phyloP scores from a whole-genome alignment of 1,140 invertebrate species.

The Aplysia californica region DNA sequence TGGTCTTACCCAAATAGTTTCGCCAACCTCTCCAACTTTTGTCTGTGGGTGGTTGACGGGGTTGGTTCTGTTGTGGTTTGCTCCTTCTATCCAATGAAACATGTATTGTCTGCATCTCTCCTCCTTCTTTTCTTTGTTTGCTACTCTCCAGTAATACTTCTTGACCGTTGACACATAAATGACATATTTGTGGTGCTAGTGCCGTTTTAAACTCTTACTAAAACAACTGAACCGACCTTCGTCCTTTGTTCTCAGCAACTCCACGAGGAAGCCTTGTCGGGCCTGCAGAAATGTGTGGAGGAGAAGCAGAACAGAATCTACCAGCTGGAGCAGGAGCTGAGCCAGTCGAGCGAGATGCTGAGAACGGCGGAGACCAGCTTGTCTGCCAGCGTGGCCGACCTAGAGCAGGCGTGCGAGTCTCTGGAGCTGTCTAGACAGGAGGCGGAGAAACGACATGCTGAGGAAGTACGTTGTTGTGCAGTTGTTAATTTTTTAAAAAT shows the following conservation, averaged over 20 bases:
- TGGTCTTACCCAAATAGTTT: too few species aligned
- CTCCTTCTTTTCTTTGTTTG: too few species aligned
- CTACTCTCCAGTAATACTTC: too few species aligned
- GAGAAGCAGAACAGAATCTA: slow-evolving; percentile 3
- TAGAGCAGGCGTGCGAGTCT: slow-evolving; percentile 4
- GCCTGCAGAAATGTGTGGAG: neutral
- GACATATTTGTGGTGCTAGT: too few species aligned
- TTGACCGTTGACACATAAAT: too few species aligned
- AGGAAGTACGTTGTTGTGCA: slow-evolving; percentile 10
- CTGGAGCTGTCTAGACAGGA: neutral
- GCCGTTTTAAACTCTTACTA: too few species aligned
- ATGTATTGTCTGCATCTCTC: too few species aligned
- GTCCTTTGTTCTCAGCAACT: slow-evolving; percentile 13
- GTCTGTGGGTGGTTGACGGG: too few species aligned
- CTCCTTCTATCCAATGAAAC: too few species aligned
- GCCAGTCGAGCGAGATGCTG: neutral
- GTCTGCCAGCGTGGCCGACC: neutral
- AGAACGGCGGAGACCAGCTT: neutral
- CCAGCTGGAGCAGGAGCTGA: slow-evolving; percentile 11
- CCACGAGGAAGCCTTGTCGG: slow-evolving; percentile 1
- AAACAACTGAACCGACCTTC: neutral
- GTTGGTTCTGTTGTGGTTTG: too few species aligned
- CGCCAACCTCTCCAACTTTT: too few species aligned
- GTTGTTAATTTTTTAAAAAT: neutral
- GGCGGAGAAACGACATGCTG: neutral